A percentile compares a stretch with the other conserved stretches of the same genome.
These are phyloP conservation scores for Kobus ellipsiprymnus DNA, from an alignment of 2,113 vertebrate species.

Conservation along the genomic window DNA sequence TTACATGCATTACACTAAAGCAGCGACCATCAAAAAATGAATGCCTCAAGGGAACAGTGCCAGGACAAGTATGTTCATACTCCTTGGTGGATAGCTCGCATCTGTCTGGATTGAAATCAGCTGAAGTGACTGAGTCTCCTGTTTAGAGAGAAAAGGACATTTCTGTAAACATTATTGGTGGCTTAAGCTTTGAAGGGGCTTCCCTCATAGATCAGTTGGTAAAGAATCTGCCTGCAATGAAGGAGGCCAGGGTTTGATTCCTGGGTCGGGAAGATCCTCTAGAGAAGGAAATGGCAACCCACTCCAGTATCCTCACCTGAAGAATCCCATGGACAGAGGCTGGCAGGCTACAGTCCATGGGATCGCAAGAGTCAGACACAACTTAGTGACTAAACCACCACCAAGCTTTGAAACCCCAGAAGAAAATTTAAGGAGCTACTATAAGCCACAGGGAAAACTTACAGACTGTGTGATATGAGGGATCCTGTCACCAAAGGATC, in stretches of 20 bases:
- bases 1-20: not conserved
- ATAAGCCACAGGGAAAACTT: constrained; percentile 78
- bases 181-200: constrained; percentile 54
- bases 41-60: not conserved
- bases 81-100: not conserved
- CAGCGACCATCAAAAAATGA: not conserved
- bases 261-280: not conserved
- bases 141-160: constrained; percentile 81
- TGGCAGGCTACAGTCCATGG: not conserved
- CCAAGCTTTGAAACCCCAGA: constrained; percentile 82
- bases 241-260: not conserved
- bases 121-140: not conserved
- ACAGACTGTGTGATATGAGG: constrained; percentile 74
- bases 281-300: not conserved
- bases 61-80: not conserved
- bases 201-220: not conserved
- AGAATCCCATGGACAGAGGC: not conserved
- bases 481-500: constrained; percentile 81
- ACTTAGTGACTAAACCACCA: not conserved
- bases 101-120: not conserved
- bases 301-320: not conserved
- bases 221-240: not conserved
- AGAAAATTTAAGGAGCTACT: constrained; percentile 79
- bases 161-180: constrained; percentile 81
- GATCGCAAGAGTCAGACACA: not conserved